Evolutionary conservation across 1,140 invertebrate genomes (phyloP).

Genomic region (Drosophila tsacasi): DNA sequence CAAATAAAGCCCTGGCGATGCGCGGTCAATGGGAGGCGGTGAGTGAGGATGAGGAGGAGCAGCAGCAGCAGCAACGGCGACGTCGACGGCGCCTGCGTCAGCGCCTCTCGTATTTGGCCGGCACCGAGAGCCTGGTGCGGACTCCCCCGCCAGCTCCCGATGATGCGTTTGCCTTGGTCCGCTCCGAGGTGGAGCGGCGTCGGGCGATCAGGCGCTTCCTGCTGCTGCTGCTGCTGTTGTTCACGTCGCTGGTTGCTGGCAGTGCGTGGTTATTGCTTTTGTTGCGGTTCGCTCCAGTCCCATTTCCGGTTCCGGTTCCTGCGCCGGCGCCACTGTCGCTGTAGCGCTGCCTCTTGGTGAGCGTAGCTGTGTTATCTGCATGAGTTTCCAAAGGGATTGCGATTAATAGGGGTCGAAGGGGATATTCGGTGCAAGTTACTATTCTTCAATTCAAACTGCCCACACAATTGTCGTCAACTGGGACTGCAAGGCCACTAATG

Average conservation of each 20-base stretch:
- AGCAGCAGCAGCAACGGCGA: constrained; percentile 59
- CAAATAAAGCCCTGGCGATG: constrained; percentile 26
- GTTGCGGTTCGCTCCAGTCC: constrained; percentile 54
- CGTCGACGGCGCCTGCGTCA: constrained; percentile 68
- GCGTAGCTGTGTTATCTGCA: constrained; percentile 49
- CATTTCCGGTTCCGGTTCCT: constrained; percentile 28
- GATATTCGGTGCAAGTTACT: constrained; percentile 13
- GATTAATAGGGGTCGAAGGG: constrained; percentile 27
- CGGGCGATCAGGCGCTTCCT: constrained; percentile 28
- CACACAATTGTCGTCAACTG: constrained; percentile 58
- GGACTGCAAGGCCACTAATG: constrained; percentile 50
- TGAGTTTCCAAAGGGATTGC: constrained; percentile 2
- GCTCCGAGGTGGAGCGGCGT: constrained; percentile 61
- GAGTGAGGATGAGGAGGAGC: constrained; percentile 12
- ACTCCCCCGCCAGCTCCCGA: constrained; percentile 44
- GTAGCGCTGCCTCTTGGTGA: constrained; percentile 63
- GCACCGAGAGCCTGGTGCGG: constrained; percentile 77
- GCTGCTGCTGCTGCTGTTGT: constrained; percentile 33
- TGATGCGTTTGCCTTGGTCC: constrained; percentile 38
- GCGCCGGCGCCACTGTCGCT: constrained; percentile 54
- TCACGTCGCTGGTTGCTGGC: constrained; percentile 62
- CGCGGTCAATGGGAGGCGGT: constrained; percentile 17
- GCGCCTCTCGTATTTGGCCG: constrained; percentile 75
- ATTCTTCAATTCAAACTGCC: constrained; percentile 44
- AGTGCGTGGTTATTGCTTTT: constrained; percentile 79